phyloP scores from a whole-genome alignment of 1,140 invertebrate species.

The Sarcophaga bullata region DNA sequence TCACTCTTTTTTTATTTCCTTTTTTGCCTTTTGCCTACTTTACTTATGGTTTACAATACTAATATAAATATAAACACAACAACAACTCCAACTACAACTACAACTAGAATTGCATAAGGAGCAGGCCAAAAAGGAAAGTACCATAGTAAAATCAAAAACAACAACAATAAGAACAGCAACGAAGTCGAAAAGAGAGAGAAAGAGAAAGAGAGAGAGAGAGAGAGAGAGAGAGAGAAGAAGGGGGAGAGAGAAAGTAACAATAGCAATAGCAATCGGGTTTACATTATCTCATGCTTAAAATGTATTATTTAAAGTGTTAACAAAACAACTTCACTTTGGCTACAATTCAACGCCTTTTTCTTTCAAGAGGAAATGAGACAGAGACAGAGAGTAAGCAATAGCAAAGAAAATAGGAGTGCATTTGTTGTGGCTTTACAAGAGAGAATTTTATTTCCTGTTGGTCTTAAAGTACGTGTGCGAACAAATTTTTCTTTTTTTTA shows the following conservation, averaged over 20 bases:
- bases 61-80: not conserved
- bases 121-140: too few relatives aligned
- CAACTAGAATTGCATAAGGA: too few relatives aligned
- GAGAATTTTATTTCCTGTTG: conserved; percentile 15
- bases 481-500: not conserved
- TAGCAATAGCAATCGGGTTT: too few relatives aligned
- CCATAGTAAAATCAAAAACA: too few relatives aligned
- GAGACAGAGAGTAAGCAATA: not conserved
- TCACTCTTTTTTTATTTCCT: too few relatives aligned
- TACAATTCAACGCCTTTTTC: conserved; percentile 39
- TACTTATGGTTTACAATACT: not conserved
- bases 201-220: too few relatives aligned
- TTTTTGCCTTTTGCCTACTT: too few relatives aligned
- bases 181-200: too few relatives aligned
- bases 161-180: too few relatives aligned
- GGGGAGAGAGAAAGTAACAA: too few relatives aligned
- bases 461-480: not conserved
- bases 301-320: conserved; percentile 39
- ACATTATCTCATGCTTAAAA: conserved; percentile 37
- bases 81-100: not conserved
- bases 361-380: not conserved
- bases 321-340: conserved; percentile 40
- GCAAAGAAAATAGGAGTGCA: not conserved
- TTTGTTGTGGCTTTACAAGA: not conserved
- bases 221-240: too few relatives aligned